These are phyloP conservation scores for Thumatha senex DNA, from an alignment of 2,888 invertebrate species.

Conservation along the genomic window DNA sequence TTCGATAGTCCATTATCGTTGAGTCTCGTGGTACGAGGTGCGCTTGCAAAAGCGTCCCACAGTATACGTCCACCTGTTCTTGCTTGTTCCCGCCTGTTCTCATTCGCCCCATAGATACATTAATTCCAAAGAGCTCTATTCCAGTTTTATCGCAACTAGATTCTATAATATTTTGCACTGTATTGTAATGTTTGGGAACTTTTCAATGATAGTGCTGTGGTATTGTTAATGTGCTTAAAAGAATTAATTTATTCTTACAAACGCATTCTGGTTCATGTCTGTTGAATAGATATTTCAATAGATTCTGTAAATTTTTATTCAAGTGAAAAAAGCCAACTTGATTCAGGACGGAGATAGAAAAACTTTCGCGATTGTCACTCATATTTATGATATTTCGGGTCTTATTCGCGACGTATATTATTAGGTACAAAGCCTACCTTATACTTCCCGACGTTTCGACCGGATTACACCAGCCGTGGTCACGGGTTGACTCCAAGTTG, in stretches of 20 bases:
- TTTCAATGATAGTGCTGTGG: constrained; percentile 28
- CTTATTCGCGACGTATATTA: too few species aligned
- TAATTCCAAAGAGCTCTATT: constrained; percentile 32
- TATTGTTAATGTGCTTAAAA: constrained; percentile 5
- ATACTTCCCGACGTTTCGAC: too few species aligned
- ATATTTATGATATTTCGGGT: too few species aligned
- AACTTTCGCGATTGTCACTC: too few species aligned
- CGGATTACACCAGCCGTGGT: too few species aligned
- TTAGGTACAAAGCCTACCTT: too few species aligned
- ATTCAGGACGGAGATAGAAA: too few species aligned
- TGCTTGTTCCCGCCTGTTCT: constrained; percentile 8
- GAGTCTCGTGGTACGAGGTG: constrained; percentile 24
- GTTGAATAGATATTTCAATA: background rate
- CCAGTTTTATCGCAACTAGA: constrained; percentile 37
- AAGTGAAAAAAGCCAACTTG: too few species aligned
- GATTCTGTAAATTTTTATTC: too few species aligned
- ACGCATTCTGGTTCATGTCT: background rate
- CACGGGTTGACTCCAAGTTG: too few species aligned
- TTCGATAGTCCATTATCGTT: background rate
- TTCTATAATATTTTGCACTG: constrained; percentile 18
- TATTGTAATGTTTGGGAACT: constrained; percentile 27
- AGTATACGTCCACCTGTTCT: constrained; percentile 34
- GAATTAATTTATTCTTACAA: constrained; percentile 10
- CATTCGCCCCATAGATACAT: constrained; percentile 43
- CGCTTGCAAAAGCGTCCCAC: constrained; percentile 32